These are phyloP conservation scores for Polia nebulosa DNA, from an alignment of 2,888 invertebrate species.

Conservation along the genomic window DNA sequence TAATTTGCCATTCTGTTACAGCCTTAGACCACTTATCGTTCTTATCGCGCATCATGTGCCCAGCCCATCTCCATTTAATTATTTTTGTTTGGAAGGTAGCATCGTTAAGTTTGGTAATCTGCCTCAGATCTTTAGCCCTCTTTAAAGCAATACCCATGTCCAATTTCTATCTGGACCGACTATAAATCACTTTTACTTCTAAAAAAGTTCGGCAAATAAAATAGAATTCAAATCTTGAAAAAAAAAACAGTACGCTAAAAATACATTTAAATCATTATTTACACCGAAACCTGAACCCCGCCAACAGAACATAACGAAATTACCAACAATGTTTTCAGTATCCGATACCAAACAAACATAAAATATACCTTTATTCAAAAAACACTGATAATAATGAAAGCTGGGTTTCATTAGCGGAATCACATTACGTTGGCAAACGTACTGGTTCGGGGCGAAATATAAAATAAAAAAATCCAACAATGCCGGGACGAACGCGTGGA, in stretches of 20 bases:
- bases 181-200: neutral
- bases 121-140: too few species aligned
- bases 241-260: neutral
- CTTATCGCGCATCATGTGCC: too few species aligned
- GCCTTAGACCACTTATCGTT: too few species aligned
- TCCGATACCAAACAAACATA: constrained; percentile 47
- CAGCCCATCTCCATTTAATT: too few species aligned
- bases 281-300: neutral
- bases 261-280: constrained; percentile 18
- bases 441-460: constrained; percentile 53
- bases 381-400: constrained; percentile 64
- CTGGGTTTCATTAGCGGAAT: constrained; percentile 70
- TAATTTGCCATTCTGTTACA: too few species aligned
- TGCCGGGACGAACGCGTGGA: constrained; percentile 66
- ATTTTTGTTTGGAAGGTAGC: too few species aligned
- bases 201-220: neutral
- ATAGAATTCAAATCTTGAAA: neutral
- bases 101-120: too few species aligned
- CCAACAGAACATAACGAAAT: constrained; percentile 41
- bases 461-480: constrained; percentile 52
- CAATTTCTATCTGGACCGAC: neutral
- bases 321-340: constrained; percentile 17
- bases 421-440: constrained; percentile 66
- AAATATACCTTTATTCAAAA: constrained; percentile 50
- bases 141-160: neutral